These are phyloP conservation scores for Spisula subtruncata DNA, from an alignment of 2,888 invertebrate genomes.

Conservation along the genomic window DNA sequence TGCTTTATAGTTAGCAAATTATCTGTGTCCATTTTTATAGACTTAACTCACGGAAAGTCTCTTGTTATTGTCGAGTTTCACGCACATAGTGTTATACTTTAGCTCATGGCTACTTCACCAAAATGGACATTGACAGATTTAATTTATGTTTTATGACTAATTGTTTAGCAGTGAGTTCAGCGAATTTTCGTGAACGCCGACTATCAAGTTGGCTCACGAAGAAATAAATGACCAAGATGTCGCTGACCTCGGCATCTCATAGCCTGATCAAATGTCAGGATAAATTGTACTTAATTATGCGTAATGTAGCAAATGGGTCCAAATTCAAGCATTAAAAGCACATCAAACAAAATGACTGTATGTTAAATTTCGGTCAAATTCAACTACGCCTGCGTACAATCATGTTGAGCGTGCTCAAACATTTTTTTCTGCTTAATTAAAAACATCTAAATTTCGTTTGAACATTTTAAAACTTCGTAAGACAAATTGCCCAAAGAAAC, in stretches of 20 bases:
- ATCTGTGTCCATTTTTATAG: too few species aligned
- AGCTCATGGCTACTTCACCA: too few species aligned
- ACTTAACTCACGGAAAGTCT: too few species aligned
- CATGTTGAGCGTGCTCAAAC: background rate
- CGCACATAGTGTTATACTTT: too few species aligned
- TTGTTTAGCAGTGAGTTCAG: background rate
- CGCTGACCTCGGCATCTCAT: background rate
- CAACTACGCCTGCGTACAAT: background rate
- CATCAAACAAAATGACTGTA: background rate
- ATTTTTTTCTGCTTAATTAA: background rate
- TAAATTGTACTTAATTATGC: conserved; percentile 10
- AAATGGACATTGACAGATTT: too few species aligned
- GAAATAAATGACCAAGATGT: background rate
- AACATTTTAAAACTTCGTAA: background rate
- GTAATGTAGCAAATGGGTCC: background rate
- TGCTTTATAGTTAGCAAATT: too few species aligned
- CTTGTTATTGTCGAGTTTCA: too few species aligned
- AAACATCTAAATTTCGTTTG: background rate
- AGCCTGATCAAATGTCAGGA: background rate
- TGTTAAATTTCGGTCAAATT: background rate
- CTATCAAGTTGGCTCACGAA: background rate
- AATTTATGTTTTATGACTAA: background rate
- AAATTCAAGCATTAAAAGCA: background rate
- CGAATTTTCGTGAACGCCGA: background rate
- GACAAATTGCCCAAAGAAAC: background rate